phyloP scores from a whole-genome alignment of 2,797 vertebrate species.

The Xerus rutilus region DNA sequence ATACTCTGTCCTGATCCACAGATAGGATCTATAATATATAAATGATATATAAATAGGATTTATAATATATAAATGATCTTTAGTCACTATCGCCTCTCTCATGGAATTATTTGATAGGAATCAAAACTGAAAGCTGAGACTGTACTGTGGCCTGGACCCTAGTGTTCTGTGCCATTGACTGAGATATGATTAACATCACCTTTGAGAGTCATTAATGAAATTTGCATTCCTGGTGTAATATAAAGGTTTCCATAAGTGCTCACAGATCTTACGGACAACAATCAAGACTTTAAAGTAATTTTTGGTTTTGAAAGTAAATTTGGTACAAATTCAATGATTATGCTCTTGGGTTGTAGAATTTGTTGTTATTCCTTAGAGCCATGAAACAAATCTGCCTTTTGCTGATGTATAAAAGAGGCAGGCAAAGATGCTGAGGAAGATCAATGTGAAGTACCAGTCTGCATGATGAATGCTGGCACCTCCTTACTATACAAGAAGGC shows the following conservation, averaged over 20 bases:
- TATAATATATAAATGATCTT: neutral
- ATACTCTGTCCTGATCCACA: neutral
- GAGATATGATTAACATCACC: neutral
- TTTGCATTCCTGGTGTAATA: neutral
- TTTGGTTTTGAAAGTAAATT: constrained; percentile 44
- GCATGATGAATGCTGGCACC: neutral
- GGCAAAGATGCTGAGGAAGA: neutral
- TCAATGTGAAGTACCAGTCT: neutral
- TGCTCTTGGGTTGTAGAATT: neutral
- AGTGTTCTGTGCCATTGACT: neutral
- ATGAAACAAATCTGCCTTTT: neutral
- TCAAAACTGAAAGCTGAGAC: neutral
- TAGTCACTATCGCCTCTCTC: neutral
- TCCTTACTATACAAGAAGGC: neutral
- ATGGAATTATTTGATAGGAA: neutral
- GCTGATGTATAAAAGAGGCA: neutral
- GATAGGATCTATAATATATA: neutral
- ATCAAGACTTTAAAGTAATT: neutral
- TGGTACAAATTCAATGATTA: constrained; percentile 12
- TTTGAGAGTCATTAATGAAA: constrained; percentile 35
- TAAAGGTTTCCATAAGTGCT: constrained; percentile 37
- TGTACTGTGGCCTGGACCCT: neutral
- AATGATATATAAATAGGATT: neutral
- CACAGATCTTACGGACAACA: neutral
- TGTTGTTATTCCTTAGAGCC: neutral